A percentile compares a stretch with the other conserved stretches of the same genome.
These are phyloP conservation scores for Chiroxiphia lanceolata DNA, from an alignment of 2,797 vertebrate species.

Conservation along the genomic window DNA sequence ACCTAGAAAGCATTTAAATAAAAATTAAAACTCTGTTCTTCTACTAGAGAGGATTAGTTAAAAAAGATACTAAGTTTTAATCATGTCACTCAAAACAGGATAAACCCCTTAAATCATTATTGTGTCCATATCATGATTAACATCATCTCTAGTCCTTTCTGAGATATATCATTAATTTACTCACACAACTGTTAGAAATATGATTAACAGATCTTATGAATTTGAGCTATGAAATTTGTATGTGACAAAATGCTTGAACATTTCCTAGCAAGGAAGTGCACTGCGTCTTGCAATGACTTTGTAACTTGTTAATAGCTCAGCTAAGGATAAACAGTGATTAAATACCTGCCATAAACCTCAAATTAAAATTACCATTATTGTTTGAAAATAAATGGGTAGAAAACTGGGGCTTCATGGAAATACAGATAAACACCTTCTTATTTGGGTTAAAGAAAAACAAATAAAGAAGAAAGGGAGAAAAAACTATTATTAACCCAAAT, in stretches of 20 bases:
- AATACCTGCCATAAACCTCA: background rate
- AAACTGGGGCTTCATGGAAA: background rate
- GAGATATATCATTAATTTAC: background rate
- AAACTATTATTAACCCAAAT: background rate
- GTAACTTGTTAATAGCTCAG: background rate
- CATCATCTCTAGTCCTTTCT: background rate
- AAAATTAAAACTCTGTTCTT: background rate
- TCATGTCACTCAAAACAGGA: background rate
- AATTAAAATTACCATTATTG: background rate
- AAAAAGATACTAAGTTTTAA: background rate
- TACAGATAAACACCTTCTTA: background rate
- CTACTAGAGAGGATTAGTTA: background rate
- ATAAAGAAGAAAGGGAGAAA: background rate
- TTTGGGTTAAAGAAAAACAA: background rate
- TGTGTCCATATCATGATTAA: background rate
- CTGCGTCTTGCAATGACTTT: background rate
- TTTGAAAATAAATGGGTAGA: background rate
- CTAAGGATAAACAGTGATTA: background rate
- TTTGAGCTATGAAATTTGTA: background rate
- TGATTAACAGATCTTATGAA: background rate
- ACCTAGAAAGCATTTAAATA: background rate
- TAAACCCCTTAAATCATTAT: background rate
- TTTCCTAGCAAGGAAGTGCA: background rate
- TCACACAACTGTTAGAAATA: background rate
- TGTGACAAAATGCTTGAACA: background rate